These are phyloP conservation scores for Lycaena phlaeas DNA, from an alignment of 2,888 invertebrate genomes.

Conservation along the genomic window DNA sequence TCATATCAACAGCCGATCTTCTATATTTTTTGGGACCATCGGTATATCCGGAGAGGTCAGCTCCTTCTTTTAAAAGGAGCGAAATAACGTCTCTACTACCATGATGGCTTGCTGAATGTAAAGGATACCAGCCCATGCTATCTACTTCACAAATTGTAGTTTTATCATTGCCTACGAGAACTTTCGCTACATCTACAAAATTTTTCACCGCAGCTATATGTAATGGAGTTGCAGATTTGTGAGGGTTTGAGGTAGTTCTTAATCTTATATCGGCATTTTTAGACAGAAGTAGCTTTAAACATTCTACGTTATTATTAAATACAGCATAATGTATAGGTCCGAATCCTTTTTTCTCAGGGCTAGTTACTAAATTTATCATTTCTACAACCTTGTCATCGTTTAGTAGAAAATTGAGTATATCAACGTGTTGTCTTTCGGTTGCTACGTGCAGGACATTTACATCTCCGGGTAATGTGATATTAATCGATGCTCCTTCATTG, in stretches of 20 bases:
- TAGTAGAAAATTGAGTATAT: slow-evolving; percentile 67
- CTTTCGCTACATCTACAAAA: slow-evolving; percentile 42
- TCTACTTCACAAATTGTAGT: slow-evolving; percentile 57
- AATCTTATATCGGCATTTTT: slow-evolving; percentile 56
- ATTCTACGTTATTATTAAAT: slow-evolving; percentile 56
- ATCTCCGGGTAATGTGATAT: slow-evolving; percentile 50
- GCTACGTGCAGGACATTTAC: slow-evolving; percentile 75
- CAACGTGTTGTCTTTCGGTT: slow-evolving; percentile 65
- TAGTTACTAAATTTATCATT: slow-evolving; percentile 43
- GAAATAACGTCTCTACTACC: slow-evolving; percentile 73
- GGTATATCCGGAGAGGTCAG: slow-evolving; percentile 52
- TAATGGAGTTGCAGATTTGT: slow-evolving; percentile 54
- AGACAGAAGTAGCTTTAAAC: slow-evolving; percentile 52
- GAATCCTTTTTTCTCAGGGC: slow-evolving; percentile 50
- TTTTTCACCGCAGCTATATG: slow-evolving; percentile 61
- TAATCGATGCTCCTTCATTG: slow-evolving; percentile 56
- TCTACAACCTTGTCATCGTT: slow-evolving; percentile 45
- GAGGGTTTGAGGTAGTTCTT: slow-evolving; percentile 50
- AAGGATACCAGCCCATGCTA: slow-evolving; percentile 45
- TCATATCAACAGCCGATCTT: slow-evolving; percentile 65
- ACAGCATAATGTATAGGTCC: slow-evolving; percentile 73
- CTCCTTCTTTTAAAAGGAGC: slow-evolving; percentile 53
- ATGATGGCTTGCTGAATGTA: slow-evolving; percentile 66
- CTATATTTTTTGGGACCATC: slow-evolving; percentile 49
- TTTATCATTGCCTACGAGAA: slow-evolving; percentile 47